Evolutionary conservation across 2,797 vertebrate species (phyloP).

Genomic region (Enteromius radiatus): DNA sequence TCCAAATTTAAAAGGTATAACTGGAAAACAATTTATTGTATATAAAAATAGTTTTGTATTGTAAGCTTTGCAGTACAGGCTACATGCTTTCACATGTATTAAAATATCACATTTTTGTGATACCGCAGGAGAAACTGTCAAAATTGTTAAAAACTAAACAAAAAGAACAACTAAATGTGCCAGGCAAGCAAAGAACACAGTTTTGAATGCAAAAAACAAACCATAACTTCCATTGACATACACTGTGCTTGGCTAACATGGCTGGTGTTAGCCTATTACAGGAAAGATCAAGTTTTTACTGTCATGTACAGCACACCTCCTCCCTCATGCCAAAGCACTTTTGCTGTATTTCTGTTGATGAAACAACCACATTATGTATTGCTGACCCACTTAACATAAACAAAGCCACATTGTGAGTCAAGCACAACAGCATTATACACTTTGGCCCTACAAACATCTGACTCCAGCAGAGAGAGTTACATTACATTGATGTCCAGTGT

Average conservation of each 20-base stretch:
- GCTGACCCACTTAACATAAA: constrained; percentile 38
- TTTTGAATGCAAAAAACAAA: not conserved
- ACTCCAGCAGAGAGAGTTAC: not conserved
- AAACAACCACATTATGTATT: constrained; percentile 29
- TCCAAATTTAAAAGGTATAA: not conserved
- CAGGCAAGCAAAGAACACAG: not conserved
- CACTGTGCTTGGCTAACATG: not conserved
- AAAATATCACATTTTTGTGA: not conserved
- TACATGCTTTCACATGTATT: not conserved
- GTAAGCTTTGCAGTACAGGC: not conserved
- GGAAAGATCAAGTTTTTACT: not conserved
- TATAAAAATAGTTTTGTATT: not conserved
- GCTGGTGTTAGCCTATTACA: not conserved
- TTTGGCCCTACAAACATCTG: constrained; percentile 2
- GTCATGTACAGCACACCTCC: not conserved
- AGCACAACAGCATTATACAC: constrained; percentile 5
- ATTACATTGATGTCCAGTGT: not conserved
- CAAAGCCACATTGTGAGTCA: constrained; percentile 15
- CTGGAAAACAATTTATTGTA: not conserved
- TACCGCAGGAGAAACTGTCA: not conserved
- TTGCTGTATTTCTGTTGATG: constrained; percentile 5
- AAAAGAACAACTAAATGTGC: not conserved
- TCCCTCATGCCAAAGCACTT: not conserved
- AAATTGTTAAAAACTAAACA: not conserved
- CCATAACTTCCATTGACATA: not conserved